Percentiles rank a stretch among this genome's conserved stretches.
phyloP scores from a whole-genome alignment of 2,113 vertebrate genomes.

The Neogale vison region DNA sequence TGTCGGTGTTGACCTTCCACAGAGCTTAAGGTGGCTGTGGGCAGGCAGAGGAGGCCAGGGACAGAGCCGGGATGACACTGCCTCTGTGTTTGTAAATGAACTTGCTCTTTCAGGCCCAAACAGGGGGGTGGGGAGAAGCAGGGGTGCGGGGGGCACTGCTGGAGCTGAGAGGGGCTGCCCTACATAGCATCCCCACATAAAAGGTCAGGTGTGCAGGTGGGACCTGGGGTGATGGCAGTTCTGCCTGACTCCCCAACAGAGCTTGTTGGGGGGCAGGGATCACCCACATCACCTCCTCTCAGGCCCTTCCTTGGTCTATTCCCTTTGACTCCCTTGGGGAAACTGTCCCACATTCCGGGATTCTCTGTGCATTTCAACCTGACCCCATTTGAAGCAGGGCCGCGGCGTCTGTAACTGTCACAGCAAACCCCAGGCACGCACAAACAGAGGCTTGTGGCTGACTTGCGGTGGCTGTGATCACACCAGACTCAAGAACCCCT shows the following conservation, averaged over 20 bases:
- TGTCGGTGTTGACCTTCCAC: neutral
- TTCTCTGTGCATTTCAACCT: neutral
- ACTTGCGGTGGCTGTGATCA: conserved; percentile 39
- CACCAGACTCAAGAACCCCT: neutral
- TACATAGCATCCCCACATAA: conserved; percentile 63
- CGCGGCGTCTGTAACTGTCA: neutral
- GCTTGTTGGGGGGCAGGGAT: neutral
- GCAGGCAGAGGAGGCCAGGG: too few relatives aligned
- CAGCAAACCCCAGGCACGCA: neutral
- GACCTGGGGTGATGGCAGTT: neutral
- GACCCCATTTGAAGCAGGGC: neutral
- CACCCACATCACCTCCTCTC: neutral
- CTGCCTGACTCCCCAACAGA: neutral
- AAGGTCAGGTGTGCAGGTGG: conserved; percentile 54
- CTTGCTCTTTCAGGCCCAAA: neutral
- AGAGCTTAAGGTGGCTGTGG: neutral
- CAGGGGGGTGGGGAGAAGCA: neutral
- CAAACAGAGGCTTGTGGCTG: conserved; percentile 37
- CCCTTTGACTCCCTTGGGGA: neutral
- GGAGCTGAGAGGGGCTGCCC: neutral
- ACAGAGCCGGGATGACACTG: fast-evolving
- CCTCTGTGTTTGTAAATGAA: neutral
- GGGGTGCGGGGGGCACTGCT: neutral
- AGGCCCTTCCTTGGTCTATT: neutral
- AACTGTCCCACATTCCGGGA: neutral